phyloP scores from a whole-genome alignment of 2,113 vertebrate genomes.

The Chascanopsetta lugubris region DNA sequence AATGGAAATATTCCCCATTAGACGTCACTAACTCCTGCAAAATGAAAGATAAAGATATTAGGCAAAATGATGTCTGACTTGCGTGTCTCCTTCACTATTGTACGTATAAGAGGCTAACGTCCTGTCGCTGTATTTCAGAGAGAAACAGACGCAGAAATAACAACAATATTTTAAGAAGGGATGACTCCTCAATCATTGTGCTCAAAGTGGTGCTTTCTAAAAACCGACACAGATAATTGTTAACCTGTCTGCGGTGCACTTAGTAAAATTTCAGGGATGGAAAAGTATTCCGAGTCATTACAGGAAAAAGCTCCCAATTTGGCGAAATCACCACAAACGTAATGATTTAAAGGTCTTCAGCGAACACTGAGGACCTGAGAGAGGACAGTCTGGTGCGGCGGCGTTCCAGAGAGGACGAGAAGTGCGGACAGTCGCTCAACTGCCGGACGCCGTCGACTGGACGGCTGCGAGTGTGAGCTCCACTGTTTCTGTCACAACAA shows the following conservation, averaged over 20 bases:
- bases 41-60: too few species aligned
- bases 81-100: too few species aligned
- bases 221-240: conserved; percentile 50
- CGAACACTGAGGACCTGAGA: conserved; percentile 2
- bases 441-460: conserved; percentile 30
- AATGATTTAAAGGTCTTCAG: conserved; percentile 44
- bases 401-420: conserved; percentile 19
- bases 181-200: conserved; percentile 55
- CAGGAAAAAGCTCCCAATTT: conserved; percentile 50
- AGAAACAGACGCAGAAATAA: not conserved
- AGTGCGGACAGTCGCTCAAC: conserved; percentile 43
- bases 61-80: too few species aligned
- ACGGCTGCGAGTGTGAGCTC: conserved; percentile 39
- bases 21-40: too few species aligned
- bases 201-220: conserved; percentile 31
- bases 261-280: conserved; percentile 33
- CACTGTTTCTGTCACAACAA: conserved; percentile 66
- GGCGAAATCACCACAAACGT: conserved; percentile 28
- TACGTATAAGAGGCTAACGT: too few species aligned
- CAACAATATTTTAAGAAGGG: conserved; percentile 1
- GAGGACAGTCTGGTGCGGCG: conserved; percentile 10
- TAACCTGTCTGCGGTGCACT: conserved; percentile 46
- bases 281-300: conserved; percentile 41
- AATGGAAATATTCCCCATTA: too few species aligned
- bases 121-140: not conserved